Percentiles rank a stretch among this genome's conserved stretches.
Conservation (phyloP, 2,113 vertebrate species). For the Tragelaphus buxtoni region DNA sequence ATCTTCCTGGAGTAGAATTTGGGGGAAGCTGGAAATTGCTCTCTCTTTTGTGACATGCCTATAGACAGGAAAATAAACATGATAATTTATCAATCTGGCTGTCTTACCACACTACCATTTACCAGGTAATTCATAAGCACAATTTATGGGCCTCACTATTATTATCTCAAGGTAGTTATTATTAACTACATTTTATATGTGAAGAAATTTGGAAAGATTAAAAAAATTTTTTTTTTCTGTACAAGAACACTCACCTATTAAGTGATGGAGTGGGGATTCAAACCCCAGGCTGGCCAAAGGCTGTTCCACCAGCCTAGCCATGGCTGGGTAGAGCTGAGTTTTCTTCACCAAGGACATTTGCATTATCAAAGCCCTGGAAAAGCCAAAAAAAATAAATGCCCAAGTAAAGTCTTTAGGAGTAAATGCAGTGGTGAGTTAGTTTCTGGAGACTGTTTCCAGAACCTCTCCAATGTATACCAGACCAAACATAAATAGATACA, state of each 20-base stretch:
- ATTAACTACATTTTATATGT: neutral
- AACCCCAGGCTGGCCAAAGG: neutral
- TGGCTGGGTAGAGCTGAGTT: neutral
- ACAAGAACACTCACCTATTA: neutral
- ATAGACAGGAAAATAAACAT: neutral
- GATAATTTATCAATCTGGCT: neutral
- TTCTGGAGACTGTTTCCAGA: neutral
- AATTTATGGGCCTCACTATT: neutral
- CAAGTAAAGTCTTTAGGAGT: neutral
- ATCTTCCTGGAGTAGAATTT: neutral
- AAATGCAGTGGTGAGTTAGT: neutral
- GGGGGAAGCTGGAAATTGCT: neutral
- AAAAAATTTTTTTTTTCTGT: neutral
- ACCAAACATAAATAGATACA: neutral
- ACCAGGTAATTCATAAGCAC: neutral
- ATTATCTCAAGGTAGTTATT: neutral
- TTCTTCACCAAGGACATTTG: neutral
- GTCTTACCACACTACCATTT: neutral
- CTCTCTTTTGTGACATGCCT: neutral
- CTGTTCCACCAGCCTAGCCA: neutral
- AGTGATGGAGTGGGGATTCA: neutral
- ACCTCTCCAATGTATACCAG: neutral
- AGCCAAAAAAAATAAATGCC: neutral
- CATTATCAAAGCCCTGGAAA: neutral
- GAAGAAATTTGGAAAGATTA: neutral